Base-by-base conservation (phyloP, 92 coral and sea anemone genomes). In the Parazoanthus atlanticus region DNA sequence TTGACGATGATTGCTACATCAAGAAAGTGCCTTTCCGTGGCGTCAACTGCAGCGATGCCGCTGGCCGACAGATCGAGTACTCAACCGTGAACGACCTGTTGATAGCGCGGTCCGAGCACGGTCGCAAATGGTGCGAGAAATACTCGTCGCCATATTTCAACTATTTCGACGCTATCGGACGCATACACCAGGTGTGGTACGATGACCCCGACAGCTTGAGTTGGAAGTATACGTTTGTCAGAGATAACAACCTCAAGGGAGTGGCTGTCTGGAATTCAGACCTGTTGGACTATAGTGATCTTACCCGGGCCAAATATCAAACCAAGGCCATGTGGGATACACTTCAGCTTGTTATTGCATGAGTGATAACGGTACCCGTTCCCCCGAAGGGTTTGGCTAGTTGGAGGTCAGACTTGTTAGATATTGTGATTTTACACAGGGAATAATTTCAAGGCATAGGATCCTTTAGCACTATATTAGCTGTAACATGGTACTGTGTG, bases 11-110 rank as follows among this genome's bases (percentile, higher is more conserved):
- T 26, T 96, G 99, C 92, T 89, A 52, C 81, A 93, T 96, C 88
- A 95, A 95, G 73, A 90, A 83, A 41, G 97, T 95, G 21, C 99
- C 99, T 11, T 96, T 93, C 84, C 90, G 96, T 29, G 99, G 99
- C 3, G 99, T 92, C 79, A 95, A 95, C 88, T 96, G 99, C 88
- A 96, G 99, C 82, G 99, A 96, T 79, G 99, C 99, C 41, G 99
- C 99, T 58, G 99, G 99, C n/a, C 81, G 89, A 54, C 98, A 96
- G 88, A 90, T 93, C 28, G 91, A 91, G 58, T 96, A 93, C 91
- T 93, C 98, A 19, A 92, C 91, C 16, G 88, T 96, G 56, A 88
- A 95, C 71, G 99, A 96, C 77, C 91, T 96, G 83, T 49, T 93
- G 31, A 58, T 90, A 25, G 93, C 93, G 69, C 90, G 99, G 43